phyloP scores from a whole-genome alignment of 1,140 invertebrate genomes.

The Uloborus diversus region DNA sequence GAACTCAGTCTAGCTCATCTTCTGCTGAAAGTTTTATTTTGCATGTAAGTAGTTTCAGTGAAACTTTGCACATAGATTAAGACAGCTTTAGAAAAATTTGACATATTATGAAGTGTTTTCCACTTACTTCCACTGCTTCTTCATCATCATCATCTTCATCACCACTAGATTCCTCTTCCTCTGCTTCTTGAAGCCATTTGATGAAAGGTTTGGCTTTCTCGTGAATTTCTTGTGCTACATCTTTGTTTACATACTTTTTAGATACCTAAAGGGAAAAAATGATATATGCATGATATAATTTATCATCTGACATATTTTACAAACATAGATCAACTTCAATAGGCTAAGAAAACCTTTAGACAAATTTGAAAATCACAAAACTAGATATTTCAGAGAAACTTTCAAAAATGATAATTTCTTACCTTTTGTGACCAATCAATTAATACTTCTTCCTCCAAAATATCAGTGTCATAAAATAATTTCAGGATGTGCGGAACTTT shows the following conservation, averaged over 20 bases:
- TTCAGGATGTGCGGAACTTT: conserved; percentile 93
- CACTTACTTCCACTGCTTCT: conserved; percentile 73
- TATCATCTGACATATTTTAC: no score
- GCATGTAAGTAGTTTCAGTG: no score
- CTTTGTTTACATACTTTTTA: conserved; percentile 93
- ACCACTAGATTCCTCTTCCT: conserved; percentile 84
- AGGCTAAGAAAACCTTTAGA: no score
- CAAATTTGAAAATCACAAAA: no score
- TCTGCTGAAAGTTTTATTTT: no score
- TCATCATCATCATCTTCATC: conserved; percentile 74
- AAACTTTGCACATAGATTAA: no score
- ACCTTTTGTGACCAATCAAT: conserved; percentile 95
- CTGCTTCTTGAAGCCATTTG: conserved; percentile 96
- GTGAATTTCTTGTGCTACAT: conserved; percentile 91
- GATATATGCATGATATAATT: not conserved
- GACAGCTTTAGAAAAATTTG: no score
- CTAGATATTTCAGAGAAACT: no score
- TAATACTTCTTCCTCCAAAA: conserved; percentile 91
- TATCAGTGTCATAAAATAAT: conserved; percentile 92
- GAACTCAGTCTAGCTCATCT: no score
- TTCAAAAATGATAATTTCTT: conserved; percentile 61
- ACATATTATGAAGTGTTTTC: no score
- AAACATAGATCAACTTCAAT: no score
- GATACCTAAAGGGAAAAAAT: conserved; percentile 67
- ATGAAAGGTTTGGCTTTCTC: conserved; percentile 91